Evolutionary conservation across 92 coral and sea anemone species (phyloP).

Genomic region (Epizoanthus ramosus): DNA sequence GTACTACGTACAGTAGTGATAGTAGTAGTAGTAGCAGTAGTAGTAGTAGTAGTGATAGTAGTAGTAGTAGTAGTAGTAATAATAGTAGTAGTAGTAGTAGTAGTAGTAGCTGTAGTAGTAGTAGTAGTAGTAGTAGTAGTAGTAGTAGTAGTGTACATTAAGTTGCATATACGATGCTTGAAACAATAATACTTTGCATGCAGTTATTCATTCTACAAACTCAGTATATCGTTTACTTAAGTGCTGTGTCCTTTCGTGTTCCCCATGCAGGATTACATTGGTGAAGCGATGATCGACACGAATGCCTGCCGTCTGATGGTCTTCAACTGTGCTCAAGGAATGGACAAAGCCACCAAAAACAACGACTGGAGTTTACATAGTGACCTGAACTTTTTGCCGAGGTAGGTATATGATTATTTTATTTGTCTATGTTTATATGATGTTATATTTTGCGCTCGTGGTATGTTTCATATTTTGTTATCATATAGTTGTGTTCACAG

Average conservation of each 20-base stretch:
- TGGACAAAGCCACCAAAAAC: slow-evolving; percentile 56
- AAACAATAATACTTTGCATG: no score
- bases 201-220: background rate
- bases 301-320: slow-evolving; percentile 58
- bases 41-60: background rate
- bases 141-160: background rate
- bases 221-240: background rate
- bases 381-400: background rate
- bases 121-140: no score
- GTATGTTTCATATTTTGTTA: no score
- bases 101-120: no score
- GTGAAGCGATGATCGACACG: slow-evolving; percentile 56
- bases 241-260: background rate
- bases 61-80: no score
- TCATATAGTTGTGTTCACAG: no score
- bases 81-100: no score
- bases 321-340: slow-evolving; percentile 50
- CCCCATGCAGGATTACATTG: slow-evolving; percentile 52
- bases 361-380: slow-evolving; percentile 57
- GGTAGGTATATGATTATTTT: background rate
- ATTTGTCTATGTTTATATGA: no score
- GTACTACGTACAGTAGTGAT: background rate
- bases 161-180: background rate
- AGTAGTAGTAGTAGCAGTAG: background rate
- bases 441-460: no score